Percentiles rank a stretch among this genome's conserved stretches.
phyloP scores from a whole-genome alignment of 2,888 invertebrate genomes.

The Priocnemis perturbator region DNA sequence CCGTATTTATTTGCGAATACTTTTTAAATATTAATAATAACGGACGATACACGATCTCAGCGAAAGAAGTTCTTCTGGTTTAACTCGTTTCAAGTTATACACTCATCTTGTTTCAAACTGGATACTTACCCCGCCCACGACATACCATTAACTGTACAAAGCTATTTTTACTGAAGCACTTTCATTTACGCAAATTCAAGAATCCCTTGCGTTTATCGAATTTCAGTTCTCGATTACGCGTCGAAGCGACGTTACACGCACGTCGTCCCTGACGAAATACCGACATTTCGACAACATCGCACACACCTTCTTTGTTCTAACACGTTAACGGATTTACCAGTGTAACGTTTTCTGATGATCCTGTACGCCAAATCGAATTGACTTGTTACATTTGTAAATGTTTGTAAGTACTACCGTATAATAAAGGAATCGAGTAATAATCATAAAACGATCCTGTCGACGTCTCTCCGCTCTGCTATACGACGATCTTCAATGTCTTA shows the following conservation, averaged over 20 bases:
- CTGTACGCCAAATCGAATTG: constrained; percentile 72
- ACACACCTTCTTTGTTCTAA: constrained; percentile 13
- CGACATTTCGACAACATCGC: too few relatives aligned
- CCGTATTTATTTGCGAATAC: constrained; percentile 39
- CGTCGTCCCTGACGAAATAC: too few relatives aligned
- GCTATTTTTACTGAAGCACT: constrained; percentile 38
- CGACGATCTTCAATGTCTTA: too few relatives aligned
- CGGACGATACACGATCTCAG: constrained; percentile 30
- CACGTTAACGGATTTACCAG: constrained; percentile 48
- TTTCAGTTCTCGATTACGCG: too few relatives aligned
- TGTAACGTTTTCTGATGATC: constrained; percentile 66
- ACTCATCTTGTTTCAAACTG: constrained; percentile 21
- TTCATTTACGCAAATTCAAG: constrained; percentile 21
- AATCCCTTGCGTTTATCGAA: background rate
- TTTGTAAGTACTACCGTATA: constrained; percentile 71
- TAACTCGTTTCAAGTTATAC: background rate
- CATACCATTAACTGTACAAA: constrained; percentile 47
- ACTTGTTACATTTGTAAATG: constrained; percentile 73
- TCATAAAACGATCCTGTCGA: constrained; percentile 44
- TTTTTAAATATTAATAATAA: constrained; percentile 36
- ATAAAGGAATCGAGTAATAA: constrained; percentile 70
- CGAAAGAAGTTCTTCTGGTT: constrained; percentile 7
- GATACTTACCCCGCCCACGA: constrained; percentile 41
- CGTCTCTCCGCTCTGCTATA: constrained; percentile 23
- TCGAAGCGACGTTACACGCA: too few relatives aligned